A percentile compares a stretch with the other conserved stretches of the same genome.
Evolutionary conservation across 2,888 invertebrate species (phyloP).

Genomic region (Chymomyza amoena): DNA sequence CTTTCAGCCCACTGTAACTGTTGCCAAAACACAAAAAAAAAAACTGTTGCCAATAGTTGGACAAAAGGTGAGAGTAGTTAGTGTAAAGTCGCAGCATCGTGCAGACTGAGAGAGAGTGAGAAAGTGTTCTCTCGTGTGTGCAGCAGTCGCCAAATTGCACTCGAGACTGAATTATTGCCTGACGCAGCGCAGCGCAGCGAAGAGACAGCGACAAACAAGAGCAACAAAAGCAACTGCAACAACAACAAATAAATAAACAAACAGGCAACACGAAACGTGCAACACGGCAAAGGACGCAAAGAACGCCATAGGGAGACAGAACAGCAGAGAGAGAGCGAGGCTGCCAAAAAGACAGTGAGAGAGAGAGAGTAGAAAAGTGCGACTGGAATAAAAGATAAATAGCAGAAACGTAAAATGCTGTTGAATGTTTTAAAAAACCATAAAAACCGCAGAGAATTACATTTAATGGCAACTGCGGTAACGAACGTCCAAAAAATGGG

Average conservation of each 20-base stretch:
- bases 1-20: too few relatives aligned
- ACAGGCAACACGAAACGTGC: background rate
- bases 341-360: background rate
- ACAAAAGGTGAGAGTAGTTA: conserved; percentile 54
- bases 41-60: conserved; percentile 40
- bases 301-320: background rate
- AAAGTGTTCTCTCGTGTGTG: conserved; percentile 24
- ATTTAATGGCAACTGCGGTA: conserved; percentile 62
- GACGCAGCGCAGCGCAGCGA: conserved; percentile 52
- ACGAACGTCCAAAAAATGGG: conserved; percentile 10
- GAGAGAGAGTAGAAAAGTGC: conserved; percentile 16
- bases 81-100: conserved; percentile 22
- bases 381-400: conserved; percentile 69
- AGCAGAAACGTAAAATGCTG: conserved; percentile 74
- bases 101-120: conserved; percentile 14
- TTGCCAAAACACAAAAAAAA: too few relatives aligned
- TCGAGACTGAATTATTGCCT: conserved; percentile 72
- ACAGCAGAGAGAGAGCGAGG: background rate
- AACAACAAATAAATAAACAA: background rate
- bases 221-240: conserved; percentile 21
- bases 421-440: conserved; percentile 74
- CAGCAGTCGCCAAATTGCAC: conserved; percentile 57
- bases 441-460: conserved; percentile 73
- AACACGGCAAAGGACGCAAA: conserved; percentile 18
- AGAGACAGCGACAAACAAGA: conserved; percentile 29